Percentiles rank a stretch among this genome's conserved stretches.
These are phyloP conservation scores for Zaprionus obscuricornis DNA, from an alignment of 2,888 invertebrate genomes.

Conservation along the genomic window DNA sequence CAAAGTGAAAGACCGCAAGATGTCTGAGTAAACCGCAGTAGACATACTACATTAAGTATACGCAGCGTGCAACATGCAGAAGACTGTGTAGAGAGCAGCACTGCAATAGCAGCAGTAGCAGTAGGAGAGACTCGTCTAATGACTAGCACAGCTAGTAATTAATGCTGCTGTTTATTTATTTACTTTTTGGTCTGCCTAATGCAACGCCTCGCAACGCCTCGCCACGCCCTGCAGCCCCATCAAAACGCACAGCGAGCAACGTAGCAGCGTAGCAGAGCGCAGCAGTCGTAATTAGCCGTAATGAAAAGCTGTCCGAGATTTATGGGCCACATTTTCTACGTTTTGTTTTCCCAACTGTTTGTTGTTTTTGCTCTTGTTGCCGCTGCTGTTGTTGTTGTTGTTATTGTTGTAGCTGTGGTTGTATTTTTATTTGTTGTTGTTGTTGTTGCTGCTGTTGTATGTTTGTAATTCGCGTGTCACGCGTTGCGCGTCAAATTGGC, in stretches of 20 bases:
- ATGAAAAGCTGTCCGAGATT: conserved; percentile 60
- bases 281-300: conserved; percentile 52
- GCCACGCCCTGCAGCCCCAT: not conserved
- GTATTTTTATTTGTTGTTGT: not conserved
- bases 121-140: no score
- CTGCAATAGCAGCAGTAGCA: no score
- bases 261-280: conserved; percentile 11
- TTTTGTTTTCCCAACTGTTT: conserved; percentile 2
- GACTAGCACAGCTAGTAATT: conserved; percentile 54
- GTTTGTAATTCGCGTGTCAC: conserved; percentile 4
- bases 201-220: conserved; percentile 20
- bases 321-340: conserved; percentile 34
- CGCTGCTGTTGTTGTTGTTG: not conserved
- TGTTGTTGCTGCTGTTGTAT: conserved; percentile 2
- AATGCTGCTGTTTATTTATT: conserved; percentile 58
- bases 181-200: conserved; percentile 44
- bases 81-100: not conserved
- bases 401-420: not conserved
- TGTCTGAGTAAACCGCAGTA: conserved; percentile 5
- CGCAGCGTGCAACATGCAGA: conserved; percentile 21
- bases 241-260: not conserved
- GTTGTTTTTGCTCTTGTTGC: conserved; percentile 38
- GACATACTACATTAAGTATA: conserved; percentile 26
- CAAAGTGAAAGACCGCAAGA: no score
- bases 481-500: conserved; percentile 29